phyloP scores from a whole-genome alignment of 2,888 invertebrate genomes.

The Pardosa pseudoannulata region DNA sequence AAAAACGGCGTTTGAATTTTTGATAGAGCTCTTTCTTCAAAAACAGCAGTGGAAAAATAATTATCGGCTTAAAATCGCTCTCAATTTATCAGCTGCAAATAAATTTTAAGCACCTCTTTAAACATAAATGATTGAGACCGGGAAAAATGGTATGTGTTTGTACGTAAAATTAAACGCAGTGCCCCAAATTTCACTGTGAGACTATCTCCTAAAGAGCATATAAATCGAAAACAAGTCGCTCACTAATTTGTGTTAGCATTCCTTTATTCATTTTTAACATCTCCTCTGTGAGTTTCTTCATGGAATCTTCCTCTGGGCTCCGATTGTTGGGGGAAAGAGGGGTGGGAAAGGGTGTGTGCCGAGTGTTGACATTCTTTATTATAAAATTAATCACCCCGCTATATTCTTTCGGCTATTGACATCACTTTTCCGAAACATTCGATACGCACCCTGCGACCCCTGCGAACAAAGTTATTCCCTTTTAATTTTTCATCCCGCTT shows the following conservation, averaged over 20 bases:
- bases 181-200: background rate
- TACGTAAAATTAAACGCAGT: background rate
- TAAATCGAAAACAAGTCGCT: background rate
- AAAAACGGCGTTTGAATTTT: background rate
- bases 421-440: constrained; percentile 26
- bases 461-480: constrained; percentile 42
- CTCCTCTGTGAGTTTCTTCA: constrained; percentile 27
- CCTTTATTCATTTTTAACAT: constrained; percentile 22
- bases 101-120: constrained; percentile 4
- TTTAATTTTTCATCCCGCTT: constrained; percentile 70
- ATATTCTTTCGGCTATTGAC: constrained; percentile 30
- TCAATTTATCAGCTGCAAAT: background rate
- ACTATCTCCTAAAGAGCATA: background rate
- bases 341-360: no score
- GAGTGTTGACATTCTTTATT: constrained; percentile 67
- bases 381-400: constrained; percentile 63
- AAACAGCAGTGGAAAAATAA: background rate
- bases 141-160: background rate
- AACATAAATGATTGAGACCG: background rate
- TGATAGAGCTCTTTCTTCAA: background rate
- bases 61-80: constrained; percentile 2
- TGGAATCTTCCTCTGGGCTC: constrained; percentile 36
- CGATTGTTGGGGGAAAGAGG: no score
- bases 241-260: background rate
- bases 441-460: constrained; percentile 28